Base-by-base conservation (phyloP, 1,140 invertebrate genomes). In the Notospermus geniculatus region DNA sequence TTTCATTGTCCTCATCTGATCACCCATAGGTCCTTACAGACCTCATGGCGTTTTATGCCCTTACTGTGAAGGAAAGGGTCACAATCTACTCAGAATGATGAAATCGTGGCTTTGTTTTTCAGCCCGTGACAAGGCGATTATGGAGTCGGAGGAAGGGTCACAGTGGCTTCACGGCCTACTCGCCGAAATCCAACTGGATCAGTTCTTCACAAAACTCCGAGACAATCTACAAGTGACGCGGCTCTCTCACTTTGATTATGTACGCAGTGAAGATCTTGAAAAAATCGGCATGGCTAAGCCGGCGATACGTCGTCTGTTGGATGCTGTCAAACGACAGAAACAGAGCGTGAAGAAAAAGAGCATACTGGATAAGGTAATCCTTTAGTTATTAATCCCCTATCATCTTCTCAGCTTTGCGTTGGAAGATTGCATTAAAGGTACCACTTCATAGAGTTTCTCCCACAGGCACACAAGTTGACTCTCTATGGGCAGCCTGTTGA, bases 231-330 rank as follows among this genome's bases (percentile, higher is more conserved):
- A 95, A 83, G 85, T 86, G 66, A 81, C 74, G 25, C 77, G 77
- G 76, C 77, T 97, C 64, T 87, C 91, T 39, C 95, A 98, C 80
- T 98, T 98, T 82, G 94, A 98, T 64, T 95, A 94, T 86, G 95
- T 97, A 4, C 90, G 91, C 70, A 77, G 88, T 0, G 93, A 96
- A 71, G 95, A 98, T 83, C 84, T 98, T 68, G 93, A 96, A 74
- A 91, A 92, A 79, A 92, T 97, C 76, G 95, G 95, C 11, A 87
- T 98, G 74, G 92, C 92, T 36, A 92, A 92, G 74, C 95, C 95
- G 53, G 95, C 92, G 1, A 88, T 93, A 5, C 82, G 94, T 53
- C 84, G 95, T 58, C 79, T 98, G 0, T 79, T 97, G 71, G 94
- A 97, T 82, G 89, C 91, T 28, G 91, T 97, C 0, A 94, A 94